Conservation (phyloP, 1,140 invertebrate species). For the Thalassaphorura encarpata region DNA sequence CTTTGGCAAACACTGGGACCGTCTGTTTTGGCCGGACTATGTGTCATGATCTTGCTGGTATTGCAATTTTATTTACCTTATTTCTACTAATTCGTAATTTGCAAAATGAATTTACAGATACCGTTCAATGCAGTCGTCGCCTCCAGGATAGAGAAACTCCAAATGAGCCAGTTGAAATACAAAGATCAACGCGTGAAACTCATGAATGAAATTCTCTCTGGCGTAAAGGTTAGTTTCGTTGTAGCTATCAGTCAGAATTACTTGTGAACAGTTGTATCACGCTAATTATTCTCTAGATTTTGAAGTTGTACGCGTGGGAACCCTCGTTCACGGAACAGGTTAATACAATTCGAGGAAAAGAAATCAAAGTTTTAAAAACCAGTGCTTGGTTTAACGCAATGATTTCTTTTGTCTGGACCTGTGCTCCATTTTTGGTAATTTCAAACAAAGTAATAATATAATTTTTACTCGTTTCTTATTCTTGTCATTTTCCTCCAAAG, state of each 20-base stretch:
- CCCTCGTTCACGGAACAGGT: constrained; percentile 35
- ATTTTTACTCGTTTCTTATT: not conserved
- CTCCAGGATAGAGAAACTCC: constrained; percentile 40
- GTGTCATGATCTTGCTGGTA: constrained; percentile 41
- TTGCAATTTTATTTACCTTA: not conserved
- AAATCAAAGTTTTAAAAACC: constrained; percentile 36
- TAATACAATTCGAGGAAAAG: constrained; percentile 33
- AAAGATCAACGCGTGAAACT: constrained; percentile 43
- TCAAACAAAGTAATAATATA: not conserved
- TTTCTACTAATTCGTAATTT: not conserved
- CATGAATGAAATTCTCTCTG: constrained; percentile 38
- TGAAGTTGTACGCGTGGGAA: constrained; percentile 38
- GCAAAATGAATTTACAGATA: constrained; percentile 37
- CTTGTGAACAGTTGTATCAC: not conserved
- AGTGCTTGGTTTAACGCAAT: constrained; percentile 30
- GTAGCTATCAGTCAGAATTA: not conserved
- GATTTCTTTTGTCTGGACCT: constrained; percentile 26
- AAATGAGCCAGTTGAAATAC: constrained; percentile 38
- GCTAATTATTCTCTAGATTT: constrained; percentile 5
- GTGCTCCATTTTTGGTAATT: constrained; percentile 32
- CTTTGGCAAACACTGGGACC: constrained; percentile 51
- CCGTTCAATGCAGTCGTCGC: constrained; percentile 46
- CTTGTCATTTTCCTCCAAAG: constrained; percentile 15
- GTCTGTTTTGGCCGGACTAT: constrained; percentile 51
- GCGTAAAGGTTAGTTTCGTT: constrained; percentile 29